A percentile compares a stretch with the other conserved stretches of the same genome.
Conservation (phyloP, 2,888 invertebrate genomes). For the Philhelius pedissequus region DNA sequence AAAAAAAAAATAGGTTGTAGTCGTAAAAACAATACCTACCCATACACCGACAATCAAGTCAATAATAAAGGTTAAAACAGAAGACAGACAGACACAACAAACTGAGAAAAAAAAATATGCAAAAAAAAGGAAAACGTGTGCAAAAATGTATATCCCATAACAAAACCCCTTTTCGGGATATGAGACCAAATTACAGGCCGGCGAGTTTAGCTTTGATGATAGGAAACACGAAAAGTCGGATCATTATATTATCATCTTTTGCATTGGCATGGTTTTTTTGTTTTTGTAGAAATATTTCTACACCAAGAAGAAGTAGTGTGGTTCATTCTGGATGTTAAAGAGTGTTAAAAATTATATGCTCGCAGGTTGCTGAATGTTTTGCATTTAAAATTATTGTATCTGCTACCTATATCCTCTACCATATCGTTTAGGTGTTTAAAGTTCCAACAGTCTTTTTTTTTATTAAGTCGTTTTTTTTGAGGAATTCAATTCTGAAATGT, state of each 20-base stretch:
- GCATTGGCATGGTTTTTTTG: conserved; percentile 4
- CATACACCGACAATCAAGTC: conserved; percentile 22
- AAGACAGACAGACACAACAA: conserved; percentile 65
- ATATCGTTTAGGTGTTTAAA: neutral
- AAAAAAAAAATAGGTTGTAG: too few relatives aligned
- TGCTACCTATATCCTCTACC: neutral
- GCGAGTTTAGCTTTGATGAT: conserved; percentile 79
- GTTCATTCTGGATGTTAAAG: conserved; percentile 42
- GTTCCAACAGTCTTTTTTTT: neutral
- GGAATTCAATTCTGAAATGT: conserved; percentile 39
- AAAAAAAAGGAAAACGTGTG: conserved; percentile 34
- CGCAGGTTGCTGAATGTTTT: conserved; percentile 62
- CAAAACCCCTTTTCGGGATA: conserved; percentile 74
- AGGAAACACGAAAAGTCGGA: conserved; percentile 77
- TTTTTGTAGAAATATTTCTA: too few relatives aligned
- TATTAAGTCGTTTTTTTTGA: neutral
- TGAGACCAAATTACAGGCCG: conserved; percentile 79
- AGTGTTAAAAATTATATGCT: conserved; percentile 53
- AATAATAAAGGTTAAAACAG: conserved; percentile 59
- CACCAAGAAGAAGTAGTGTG: too few relatives aligned
- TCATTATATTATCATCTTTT: conserved; percentile 69
- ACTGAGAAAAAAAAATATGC: conserved; percentile 58
- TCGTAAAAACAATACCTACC: conserved; percentile 18
- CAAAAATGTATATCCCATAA: conserved; percentile 46
- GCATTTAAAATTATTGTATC: conserved; percentile 53